phyloP scores from a whole-genome alignment of 2,888 invertebrate genomes.

The Daptonema setosum region DNA sequence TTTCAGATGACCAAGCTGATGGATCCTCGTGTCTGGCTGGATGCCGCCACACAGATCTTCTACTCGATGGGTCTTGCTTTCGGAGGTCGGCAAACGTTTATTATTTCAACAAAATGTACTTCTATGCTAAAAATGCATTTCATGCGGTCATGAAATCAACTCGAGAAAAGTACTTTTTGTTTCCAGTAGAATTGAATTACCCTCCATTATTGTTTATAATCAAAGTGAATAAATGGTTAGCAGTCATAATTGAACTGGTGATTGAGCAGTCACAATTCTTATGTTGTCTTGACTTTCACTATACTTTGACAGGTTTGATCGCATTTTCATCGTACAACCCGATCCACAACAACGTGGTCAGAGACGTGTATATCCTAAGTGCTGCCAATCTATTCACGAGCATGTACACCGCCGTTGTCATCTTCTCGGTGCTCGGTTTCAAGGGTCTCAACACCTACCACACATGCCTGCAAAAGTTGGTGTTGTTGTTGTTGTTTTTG shows the following conservation, averaged over 20 bases:
- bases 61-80: conserved; percentile 84
- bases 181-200: too few relatives aligned
- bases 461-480: conserved; percentile 52
- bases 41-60: conserved; percentile 87
- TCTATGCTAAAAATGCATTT: too few relatives aligned
- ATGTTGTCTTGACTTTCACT: too few relatives aligned
- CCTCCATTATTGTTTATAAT: too few relatives aligned
- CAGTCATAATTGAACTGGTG: too few relatives aligned
- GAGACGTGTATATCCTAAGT: conserved; percentile 70
- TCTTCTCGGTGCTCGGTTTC: conserved; percentile 81
- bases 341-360: conserved; percentile 74
- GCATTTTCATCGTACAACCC: conserved; percentile 88
- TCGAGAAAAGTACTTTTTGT: too few relatives aligned
- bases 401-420: conserved; percentile 76
- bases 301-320: conserved; percentile 42
- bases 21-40: conserved; percentile 75
- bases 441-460: conserved; percentile 76
- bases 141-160: too few relatives aligned
- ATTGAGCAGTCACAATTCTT: too few relatives aligned
- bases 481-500: too few relatives aligned
- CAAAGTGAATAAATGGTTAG: not conserved
- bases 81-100: conserved; percentile 48
- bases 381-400: conserved; percentile 79
- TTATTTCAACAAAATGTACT: not conserved
- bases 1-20: conserved; percentile 61